Evolutionary conservation across 1,140 invertebrate genomes (phyloP), one percentile per base, ranked within the genome.

Genomic region (Drosophila busckii): DNA sequence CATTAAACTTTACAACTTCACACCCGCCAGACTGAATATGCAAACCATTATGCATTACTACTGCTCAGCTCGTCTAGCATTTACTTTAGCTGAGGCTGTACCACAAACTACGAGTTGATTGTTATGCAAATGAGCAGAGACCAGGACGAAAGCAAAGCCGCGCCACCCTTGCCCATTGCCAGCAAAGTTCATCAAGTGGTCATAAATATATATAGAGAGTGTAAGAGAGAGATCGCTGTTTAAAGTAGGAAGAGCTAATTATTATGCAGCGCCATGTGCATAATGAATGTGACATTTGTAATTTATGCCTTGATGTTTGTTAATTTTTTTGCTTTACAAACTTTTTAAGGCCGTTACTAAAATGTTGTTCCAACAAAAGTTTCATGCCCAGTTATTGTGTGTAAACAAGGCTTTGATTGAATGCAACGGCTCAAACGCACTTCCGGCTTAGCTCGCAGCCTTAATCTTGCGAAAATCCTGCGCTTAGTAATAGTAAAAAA

Each of bases 1-100:
- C 70, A 78, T 78, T 83, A 83, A 82, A 82, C 70, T 82, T 82
- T 82, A 82, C 75, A 82, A 82, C 75, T 82, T 82, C 75, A 82
- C 75, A 82, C 75, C 75, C 75, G 75, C 75, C n/a, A 53, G 75
- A 32, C 58, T 60, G 50, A 53, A 48, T 50, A 69, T 34, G 49
- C 19, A 66, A 75, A 66, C 66, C 69, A 75, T 80, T 80, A 80
- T 50, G 44, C 32, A 35, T 34, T 9, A 40, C 31, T 17, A 22
- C 41, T 23, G 17, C 53, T 54, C n/a, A n/a, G n/a, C n/a, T n/a
- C n/a, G n/a, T n/a, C n/a, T 7, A 10, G 17, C 15, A 50, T 38
- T 15, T 38, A 52, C 28, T 37, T 19, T 31, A 52, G 29, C 37
- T 29, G 42, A 56, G 38, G 58, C 68, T 68, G 68, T 56, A 45